Evolutionary conservation across 2,888 invertebrate species (phyloP).

Genomic region (Patella caerulea): DNA sequence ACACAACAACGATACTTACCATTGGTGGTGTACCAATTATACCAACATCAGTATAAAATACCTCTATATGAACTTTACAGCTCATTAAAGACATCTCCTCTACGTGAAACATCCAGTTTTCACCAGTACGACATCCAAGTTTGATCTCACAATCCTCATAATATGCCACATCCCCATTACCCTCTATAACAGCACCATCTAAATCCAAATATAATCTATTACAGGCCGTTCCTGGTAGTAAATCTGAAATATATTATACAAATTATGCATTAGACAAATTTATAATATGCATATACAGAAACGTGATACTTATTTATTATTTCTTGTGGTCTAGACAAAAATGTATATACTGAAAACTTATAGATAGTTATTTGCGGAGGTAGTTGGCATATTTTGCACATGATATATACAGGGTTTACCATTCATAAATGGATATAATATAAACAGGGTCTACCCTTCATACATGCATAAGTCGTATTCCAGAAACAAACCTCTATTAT

Average conservation of each 20-base stretch:
- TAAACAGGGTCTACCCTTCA: too few species aligned
- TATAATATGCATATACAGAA: too few species aligned
- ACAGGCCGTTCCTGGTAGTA: constrained; percentile 12
- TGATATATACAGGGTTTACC: too few species aligned
- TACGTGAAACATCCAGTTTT: constrained; percentile 17
- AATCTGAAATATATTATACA: constrained; percentile 10
- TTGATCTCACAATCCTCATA: constrained; percentile 12
- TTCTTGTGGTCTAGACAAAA: too few species aligned
- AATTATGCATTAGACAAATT: too few species aligned
- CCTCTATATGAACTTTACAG: constrained; percentile 14
- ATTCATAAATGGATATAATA: too few species aligned
- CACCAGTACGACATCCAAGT: not conserved
- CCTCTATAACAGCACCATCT: constrained; percentile 17
- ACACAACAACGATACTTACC: not conserved
- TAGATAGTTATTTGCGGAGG: too few species aligned
- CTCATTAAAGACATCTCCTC: constrained; percentile 8
- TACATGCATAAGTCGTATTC: too few species aligned
- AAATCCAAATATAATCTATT: constrained; percentile 10
- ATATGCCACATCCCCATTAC: constrained; percentile 13
- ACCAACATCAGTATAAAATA: constrained; percentile 11
- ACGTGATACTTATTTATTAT: too few species aligned
- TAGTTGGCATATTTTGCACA: too few species aligned
- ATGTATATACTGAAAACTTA: too few species aligned
- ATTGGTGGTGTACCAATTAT: not conserved
- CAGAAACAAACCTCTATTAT: too few species aligned